Evolutionary conservation across 2,888 invertebrate genomes (phyloP).

Genomic region (Torymus aiolomorphi): DNA sequence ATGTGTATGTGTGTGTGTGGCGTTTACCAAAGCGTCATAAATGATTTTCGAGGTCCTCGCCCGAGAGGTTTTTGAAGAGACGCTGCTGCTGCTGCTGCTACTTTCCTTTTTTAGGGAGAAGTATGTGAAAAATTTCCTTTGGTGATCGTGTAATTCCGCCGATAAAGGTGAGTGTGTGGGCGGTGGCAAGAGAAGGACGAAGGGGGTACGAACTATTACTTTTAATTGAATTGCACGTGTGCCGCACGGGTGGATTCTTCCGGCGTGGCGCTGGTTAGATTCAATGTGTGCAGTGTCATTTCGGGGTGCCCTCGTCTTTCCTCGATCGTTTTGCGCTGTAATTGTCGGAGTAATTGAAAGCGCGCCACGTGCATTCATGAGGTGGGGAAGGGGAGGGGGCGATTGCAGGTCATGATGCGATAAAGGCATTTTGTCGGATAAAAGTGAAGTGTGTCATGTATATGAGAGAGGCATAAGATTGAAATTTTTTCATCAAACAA

Average conservation of each 20-base stretch:
- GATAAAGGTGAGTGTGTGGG: background rate
- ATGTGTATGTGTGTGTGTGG: background rate
- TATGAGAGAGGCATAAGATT: too few species aligned
- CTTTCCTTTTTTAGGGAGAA: background rate
- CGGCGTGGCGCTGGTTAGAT: background rate
- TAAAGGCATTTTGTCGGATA: too few species aligned
- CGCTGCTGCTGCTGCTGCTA: too few species aligned
- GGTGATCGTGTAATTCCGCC: background rate
- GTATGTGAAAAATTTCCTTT: background rate
- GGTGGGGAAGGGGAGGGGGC: too few species aligned
- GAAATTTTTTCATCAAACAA: too few species aligned
- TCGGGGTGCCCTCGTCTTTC: too few species aligned
- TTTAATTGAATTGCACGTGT: conserved; percentile 27
- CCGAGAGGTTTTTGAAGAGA: background rate
- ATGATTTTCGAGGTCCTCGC: conserved; percentile 12
- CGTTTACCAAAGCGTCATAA: conserved; percentile 29
- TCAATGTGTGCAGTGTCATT: too few species aligned
- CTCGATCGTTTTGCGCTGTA: background rate
- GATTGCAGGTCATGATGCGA: too few species aligned
- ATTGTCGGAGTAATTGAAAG: too few species aligned
- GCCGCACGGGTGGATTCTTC: background rate
- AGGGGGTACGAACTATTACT: background rate
- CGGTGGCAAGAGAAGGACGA: too few species aligned
- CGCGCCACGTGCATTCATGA: too few species aligned
- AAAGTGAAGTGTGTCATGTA: too few species aligned